Conservation (phyloP, 2,797 vertebrate genomes). For the Brachymystax lenok region DNA sequence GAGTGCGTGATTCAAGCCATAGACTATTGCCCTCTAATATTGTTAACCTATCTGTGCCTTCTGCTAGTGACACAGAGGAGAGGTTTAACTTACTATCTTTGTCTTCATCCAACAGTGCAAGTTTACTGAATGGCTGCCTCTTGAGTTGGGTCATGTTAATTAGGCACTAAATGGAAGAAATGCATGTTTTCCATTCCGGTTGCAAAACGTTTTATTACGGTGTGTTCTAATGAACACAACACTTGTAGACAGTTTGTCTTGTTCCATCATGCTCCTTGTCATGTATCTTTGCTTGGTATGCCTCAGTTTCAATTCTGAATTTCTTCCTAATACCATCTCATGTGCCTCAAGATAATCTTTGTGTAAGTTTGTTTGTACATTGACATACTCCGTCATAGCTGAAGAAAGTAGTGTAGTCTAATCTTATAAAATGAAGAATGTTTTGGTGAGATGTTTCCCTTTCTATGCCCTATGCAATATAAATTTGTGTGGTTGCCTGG, state of each 20-base stretch:
- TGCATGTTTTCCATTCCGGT: background rate
- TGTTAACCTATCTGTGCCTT: constrained; percentile 28
- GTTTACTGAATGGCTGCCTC: background rate
- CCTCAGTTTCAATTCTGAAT: background rate
- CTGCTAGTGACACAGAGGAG: background rate
- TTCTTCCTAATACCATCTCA: background rate
- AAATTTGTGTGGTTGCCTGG: background rate
- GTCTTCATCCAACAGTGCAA: background rate
- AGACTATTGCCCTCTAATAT: constrained; percentile 1
- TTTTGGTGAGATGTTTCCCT: background rate
- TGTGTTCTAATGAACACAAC: no score
- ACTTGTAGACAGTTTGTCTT: no score
- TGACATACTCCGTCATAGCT: background rate
- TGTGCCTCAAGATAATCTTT: background rate
- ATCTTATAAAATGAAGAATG: background rate
- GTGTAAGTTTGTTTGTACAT: background rate
- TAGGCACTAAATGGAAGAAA: background rate
- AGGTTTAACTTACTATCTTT: background rate
- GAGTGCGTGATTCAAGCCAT: background rate
- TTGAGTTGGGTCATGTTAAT: background rate
- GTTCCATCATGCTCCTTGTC: background rate
- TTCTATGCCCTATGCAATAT: background rate
- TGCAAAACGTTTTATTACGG: no score
- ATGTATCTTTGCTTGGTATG: background rate
- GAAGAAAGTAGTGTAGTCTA: background rate